Evolutionary conservation across 2,797 vertebrate species (phyloP).

Genomic region (Xiphorhynchus erythropygius): DNA sequence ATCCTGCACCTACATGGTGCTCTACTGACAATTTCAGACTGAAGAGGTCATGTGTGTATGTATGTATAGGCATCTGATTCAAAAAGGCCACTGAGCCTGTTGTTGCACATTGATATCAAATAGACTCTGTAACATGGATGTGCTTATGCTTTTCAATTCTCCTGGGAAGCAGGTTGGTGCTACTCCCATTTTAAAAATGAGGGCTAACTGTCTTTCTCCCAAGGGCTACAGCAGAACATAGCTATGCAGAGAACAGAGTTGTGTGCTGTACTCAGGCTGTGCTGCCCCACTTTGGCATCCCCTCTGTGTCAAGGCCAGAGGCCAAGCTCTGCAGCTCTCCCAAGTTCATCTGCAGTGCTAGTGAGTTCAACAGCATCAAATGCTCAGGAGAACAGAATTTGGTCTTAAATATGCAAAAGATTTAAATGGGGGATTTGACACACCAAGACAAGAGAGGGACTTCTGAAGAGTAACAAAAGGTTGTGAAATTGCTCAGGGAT

Average conservation of each 20-base stretch:
- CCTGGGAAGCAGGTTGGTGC: background rate
- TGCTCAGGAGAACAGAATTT: background rate
- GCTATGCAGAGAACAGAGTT: background rate
- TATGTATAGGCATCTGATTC: background rate
- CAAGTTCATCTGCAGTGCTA: background rate
- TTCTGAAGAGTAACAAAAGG: constrained; percentile 50
- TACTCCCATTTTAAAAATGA: background rate
- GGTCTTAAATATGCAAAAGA: background rate
- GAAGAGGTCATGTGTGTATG: background rate
- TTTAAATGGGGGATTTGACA: constrained; percentile 15
- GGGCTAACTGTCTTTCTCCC: background rate
- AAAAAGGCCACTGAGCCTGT: background rate
- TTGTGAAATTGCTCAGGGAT: constrained; percentile 60
- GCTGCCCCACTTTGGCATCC: background rate
- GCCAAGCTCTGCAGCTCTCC: background rate
- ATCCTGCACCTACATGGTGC: background rate
- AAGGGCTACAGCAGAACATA: background rate
- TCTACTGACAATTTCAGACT: background rate
- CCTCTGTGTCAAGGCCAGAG: background rate
- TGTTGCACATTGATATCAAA: background rate
- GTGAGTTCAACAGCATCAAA: background rate
- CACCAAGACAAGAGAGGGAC: background rate
- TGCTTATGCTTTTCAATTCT: background rate
- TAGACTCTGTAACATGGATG: background rate
- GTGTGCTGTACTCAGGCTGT: background rate